Evolutionary conservation across 2,113 vertebrate genomes (phyloP), one percentile per base, ranked within the genome.

Genomic region (Ailurus styani): DNA sequence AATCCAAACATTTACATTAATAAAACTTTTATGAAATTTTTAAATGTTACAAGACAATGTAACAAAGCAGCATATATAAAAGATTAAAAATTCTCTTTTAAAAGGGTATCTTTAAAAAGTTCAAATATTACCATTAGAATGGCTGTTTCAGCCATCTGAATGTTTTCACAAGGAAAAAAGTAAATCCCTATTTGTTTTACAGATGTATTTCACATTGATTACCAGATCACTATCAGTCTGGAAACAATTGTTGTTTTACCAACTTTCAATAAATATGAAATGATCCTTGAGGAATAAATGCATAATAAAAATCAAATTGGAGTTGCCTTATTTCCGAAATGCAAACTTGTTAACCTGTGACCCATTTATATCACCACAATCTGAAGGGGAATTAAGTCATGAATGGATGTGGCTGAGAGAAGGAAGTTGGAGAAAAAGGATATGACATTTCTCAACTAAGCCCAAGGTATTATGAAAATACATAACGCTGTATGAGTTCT

Each of bases 161-260:
- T 27, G 25, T 85, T 87, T 94, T 87, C 37, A 29, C 73, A 82
- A 18, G 34, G 37, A 92, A 91, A 94, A 13, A 6, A 8, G 9
- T 21, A 90, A 85, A 45, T 93, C 31, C 52, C 5, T 54, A 88
- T 70, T 70, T 96, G 40, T 47, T 90, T 86, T 54, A 54, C 37
- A 87, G 82, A 91, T 66, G 60, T 25, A 84, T 40, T 89, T 97
- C 89, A 79, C 88, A 84, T n/a, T 64, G 79, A 89, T 82, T 81
- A 87, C 12, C 47, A 87, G 57, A 87, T 83, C 81, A 85, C 40
- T 60, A 50, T 95, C 79, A 27, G 47, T 18, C 37, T 95, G 42
- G 52, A 84, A 70, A 79, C 17, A 90, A 77, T 40, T 95, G 15
- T n/a, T 95, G 62, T 79, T 83, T 92, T 60, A 91, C 11, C 25